These are phyloP conservation scores for Tautogolabrus adspersus DNA, from an alignment of 2,113 vertebrate genomes.

Conservation along the genomic window DNA sequence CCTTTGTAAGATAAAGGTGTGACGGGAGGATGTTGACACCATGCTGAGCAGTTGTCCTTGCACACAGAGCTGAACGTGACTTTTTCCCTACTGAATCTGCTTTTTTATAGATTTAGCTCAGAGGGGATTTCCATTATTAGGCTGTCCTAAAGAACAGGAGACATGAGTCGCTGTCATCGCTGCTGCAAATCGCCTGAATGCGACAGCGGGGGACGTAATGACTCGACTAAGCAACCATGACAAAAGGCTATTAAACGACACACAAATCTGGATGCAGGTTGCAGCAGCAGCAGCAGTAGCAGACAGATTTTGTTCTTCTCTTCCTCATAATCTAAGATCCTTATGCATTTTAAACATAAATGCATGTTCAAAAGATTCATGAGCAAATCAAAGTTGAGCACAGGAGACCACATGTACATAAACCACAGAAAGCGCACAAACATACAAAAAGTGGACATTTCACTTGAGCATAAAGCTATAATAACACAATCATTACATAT, in stretches of 20 bases:
- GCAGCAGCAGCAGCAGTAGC: slow-evolving; percentile 59
- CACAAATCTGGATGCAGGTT: slow-evolving; percentile 55
- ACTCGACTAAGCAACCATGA: slow-evolving; percentile 43
- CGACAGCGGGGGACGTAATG: slow-evolving; percentile 46
- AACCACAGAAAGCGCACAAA: slow-evolving; percentile 50
- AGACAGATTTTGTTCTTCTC: slow-evolving; percentile 22
- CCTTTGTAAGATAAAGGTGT: slow-evolving; percentile 37
- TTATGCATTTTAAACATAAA: slow-evolving; percentile 52
- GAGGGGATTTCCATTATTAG: slow-evolving; percentile 59
- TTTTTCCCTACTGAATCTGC: slow-evolving; percentile 49
- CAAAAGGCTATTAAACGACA: slow-evolving; percentile 33
- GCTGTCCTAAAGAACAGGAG: slow-evolving; percentile 51
- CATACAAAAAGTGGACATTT: slow-evolving; percentile 37
- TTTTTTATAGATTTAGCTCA: slow-evolving; percentile 61
- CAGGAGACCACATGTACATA: slow-evolving; percentile 49
- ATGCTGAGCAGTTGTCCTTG: slow-evolving; percentile 56
- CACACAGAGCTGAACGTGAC: slow-evolving; percentile 45
- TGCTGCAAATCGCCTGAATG: slow-evolving; percentile 52
- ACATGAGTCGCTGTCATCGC: slow-evolving; percentile 52
- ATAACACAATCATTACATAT: slow-evolving; percentile 13
- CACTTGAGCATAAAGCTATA: slow-evolving; percentile 17
- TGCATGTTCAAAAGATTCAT: slow-evolving; percentile 48
- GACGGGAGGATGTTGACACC: slow-evolving; percentile 25
- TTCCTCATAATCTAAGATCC: slow-evolving; percentile 23
- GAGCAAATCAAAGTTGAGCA: slow-evolving; percentile 70